Percentiles rank a stretch among this genome's conserved stretches.
These are phyloP conservation scores for Idaea straminata DNA, from an alignment of 2,888 invertebrate species.

Conservation along the genomic window DNA sequence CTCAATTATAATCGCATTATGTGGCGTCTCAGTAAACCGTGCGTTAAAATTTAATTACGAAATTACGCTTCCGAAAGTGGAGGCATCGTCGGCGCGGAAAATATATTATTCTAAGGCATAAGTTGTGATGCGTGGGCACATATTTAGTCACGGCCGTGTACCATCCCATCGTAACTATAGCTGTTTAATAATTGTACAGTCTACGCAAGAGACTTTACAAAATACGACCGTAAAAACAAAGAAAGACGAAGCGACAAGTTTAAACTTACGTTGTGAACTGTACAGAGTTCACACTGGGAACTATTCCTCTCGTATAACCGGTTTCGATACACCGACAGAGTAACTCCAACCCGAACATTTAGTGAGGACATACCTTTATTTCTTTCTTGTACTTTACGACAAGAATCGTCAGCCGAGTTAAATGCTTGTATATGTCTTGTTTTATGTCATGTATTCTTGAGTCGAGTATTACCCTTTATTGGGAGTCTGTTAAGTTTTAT, in stretches of 20 bases:
- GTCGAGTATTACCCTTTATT: conserved; percentile 18
- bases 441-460: conserved; percentile 23
- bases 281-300: conserved; percentile 51
- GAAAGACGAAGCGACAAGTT: conserved; percentile 5
- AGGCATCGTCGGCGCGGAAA: conserved; percentile 37
- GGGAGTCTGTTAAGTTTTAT: conserved; percentile 20
- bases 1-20: conserved; percentile 64
- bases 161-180: conserved; percentile 55
- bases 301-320: conserved; percentile 64
- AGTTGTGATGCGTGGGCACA: conserved; percentile 66
- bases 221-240: conserved; percentile 15
- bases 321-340: conserved; percentile 53
- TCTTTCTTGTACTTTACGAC: conserved; percentile 34
- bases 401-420: conserved; percentile 27
- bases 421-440: conserved; percentile 29
- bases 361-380: conserved; percentile 49
- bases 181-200: conserved; percentile 52
- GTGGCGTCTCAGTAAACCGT: conserved; percentile 58
- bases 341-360: conserved; percentile 49
- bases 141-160: conserved; percentile 68
- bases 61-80: conserved; percentile 58
- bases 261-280: conserved; percentile 20
- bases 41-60: conserved; percentile 69
- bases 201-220: not conserved
- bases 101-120: conserved; percentile 59